phyloP scores from a whole-genome alignment of 2,888 invertebrate species.

The Ptychoptera contaminata region DNA sequence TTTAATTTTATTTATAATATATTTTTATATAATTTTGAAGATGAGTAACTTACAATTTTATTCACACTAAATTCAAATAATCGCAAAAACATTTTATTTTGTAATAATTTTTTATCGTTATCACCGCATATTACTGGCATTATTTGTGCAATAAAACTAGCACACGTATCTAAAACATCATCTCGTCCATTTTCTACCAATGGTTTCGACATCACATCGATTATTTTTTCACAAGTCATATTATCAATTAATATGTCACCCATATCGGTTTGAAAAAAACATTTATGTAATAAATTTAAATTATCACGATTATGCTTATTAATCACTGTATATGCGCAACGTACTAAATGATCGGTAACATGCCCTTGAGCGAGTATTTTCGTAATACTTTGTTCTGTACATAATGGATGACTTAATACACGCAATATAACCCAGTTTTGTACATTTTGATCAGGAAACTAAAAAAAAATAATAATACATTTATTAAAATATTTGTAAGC shows the following conservation, averaged over 20 bases:
- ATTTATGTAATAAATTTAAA: slow-evolving; percentile 26
- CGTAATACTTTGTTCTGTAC: slow-evolving; percentile 21
- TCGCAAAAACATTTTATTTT: slow-evolving; percentile 30
- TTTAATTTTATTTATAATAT: neutral
- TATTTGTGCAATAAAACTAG: slow-evolving; percentile 36
- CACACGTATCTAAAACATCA: slow-evolving; percentile 32
- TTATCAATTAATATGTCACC: slow-evolving; percentile 25
- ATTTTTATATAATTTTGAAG: neutral
- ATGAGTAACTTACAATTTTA: slow-evolving; percentile 14
- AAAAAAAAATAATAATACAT: slow-evolving; percentile 7
- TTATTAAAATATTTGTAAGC: neutral
- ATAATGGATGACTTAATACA: slow-evolving; percentile 26
- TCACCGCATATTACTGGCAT: slow-evolving; percentile 34
- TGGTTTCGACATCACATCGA: slow-evolving; percentile 21
- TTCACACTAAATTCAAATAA: slow-evolving; percentile 33
- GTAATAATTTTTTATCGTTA: slow-evolving; percentile 25
- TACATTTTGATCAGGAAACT: slow-evolving; percentile 19
- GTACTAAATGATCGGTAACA: slow-evolving; percentile 18
- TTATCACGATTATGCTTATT: slow-evolving; percentile 20
- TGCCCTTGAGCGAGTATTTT: slow-evolving; percentile 20
- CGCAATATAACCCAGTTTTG: slow-evolving; percentile 23
- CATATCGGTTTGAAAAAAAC: slow-evolving; percentile 28
- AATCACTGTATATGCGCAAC: slow-evolving; percentile 20
- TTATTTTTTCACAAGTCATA: slow-evolving; percentile 21
- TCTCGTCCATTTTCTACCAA: slow-evolving; percentile 14